Conservation (phyloP, 2,797 vertebrate species). For the Ibycter americanus region DNA sequence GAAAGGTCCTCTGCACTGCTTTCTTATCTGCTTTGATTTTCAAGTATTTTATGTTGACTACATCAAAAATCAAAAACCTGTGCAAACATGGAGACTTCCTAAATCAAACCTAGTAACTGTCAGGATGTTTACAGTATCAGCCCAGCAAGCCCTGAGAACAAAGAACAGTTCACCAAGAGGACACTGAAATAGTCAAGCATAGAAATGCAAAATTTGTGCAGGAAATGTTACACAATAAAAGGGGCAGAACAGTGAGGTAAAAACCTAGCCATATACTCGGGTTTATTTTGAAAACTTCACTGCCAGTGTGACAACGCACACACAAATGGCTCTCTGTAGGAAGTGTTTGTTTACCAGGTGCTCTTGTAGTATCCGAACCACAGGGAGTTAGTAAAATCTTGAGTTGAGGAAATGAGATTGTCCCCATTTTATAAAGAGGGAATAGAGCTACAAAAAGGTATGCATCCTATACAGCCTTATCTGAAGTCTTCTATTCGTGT, state of each 20-base stretch:
- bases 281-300: background rate
- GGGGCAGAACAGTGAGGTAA: background rate
- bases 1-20: background rate
- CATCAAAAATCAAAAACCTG: constrained; percentile 2
- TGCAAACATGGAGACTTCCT: constrained; percentile 11
- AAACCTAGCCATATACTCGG: background rate
- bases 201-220: background rate
- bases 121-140: background rate
- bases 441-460: background rate
- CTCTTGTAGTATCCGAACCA: background rate
- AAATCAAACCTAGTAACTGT: constrained; percentile 9
- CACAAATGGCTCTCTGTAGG: background rate
- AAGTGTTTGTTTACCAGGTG: background rate
- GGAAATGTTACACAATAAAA: background rate
- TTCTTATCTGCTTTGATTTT: background rate
- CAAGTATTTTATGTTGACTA: background rate
- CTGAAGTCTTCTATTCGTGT: background rate
- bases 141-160: background rate
- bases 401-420: background rate
- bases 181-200: background rate
- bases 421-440: background rate
- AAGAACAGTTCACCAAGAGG: constrained; percentile 5
- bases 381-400: background rate
- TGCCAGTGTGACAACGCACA: background rate
- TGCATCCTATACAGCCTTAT: background rate